A percentile compares a stretch with the other conserved stretches of the same genome.
Conservation (phyloP, 1,140 invertebrate genomes). For the Drosophila serrata region DNA sequence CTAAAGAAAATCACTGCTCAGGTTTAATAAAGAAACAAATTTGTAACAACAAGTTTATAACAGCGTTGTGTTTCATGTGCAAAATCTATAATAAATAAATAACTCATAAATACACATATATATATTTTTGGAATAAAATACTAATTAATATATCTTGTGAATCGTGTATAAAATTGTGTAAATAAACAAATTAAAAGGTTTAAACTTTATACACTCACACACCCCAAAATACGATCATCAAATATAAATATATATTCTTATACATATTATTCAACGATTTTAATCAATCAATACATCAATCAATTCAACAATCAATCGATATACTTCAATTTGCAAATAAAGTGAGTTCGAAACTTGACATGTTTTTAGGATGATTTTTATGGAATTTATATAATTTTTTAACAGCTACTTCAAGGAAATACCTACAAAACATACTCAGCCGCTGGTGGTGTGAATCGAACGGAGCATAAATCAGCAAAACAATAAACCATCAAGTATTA, state of each 20-base stretch:
- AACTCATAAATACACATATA: constrained; percentile 59
- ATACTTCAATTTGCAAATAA: constrained; percentile 45
- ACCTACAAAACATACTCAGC: constrained; percentile 69
- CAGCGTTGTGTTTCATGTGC: constrained; percentile 77
- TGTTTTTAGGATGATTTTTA: not conserved
- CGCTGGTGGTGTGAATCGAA: constrained; percentile 63
- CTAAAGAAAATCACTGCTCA: constrained; percentile 60
- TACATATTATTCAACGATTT: constrained; percentile 70
- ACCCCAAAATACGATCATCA: constrained; percentile 36
- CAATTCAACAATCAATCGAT: constrained; percentile 69
- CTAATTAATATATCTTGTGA: constrained; percentile 39
- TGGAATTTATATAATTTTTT: no score
- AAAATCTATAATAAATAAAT: constrained; percentile 57
- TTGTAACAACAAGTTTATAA: constrained; percentile 34
- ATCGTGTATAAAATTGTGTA: constrained; percentile 36
- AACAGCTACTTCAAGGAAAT: constrained; percentile 69
- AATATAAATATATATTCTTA: constrained; percentile 57
- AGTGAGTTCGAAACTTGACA: constrained; percentile 26
- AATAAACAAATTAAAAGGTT: constrained; percentile 43
- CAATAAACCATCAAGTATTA: constrained; percentile 70
- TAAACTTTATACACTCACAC: constrained; percentile 45
- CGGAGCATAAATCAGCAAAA: constrained; percentile 30
- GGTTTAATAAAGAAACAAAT: constrained; percentile 42
- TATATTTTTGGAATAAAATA: constrained; percentile 73
- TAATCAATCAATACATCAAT: constrained; percentile 70